A percentile compares a stretch with the other conserved stretches of the same genome.
These are phyloP conservation scores for Drosophila crucigera DNA, from an alignment of 2,888 invertebrate genomes.

Conservation along the genomic window DNA sequence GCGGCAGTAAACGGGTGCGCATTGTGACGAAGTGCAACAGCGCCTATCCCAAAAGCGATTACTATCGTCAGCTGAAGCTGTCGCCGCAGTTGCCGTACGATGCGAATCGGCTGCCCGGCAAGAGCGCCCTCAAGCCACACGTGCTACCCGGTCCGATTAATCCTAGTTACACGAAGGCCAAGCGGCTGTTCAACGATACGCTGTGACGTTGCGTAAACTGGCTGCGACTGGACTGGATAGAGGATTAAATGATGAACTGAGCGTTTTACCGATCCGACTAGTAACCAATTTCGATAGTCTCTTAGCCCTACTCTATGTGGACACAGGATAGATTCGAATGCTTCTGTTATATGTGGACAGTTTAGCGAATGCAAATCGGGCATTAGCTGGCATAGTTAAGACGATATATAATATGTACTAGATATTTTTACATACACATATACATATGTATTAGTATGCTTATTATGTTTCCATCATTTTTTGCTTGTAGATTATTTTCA, in stretches of 20 bases:
- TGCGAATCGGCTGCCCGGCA: conserved; percentile 88
- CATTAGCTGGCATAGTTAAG: conserved; percentile 49
- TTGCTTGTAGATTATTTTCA: conserved; percentile 60
- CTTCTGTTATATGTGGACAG: conserved; percentile 14
- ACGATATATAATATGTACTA: conserved; percentile 35
- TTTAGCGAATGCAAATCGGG: conserved; percentile 17
- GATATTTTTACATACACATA: conserved; percentile 46
- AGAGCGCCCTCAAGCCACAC: conserved; percentile 90
- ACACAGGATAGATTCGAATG: not conserved
- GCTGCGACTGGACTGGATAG: conserved; percentile 33
- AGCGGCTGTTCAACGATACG: conserved; percentile 75
- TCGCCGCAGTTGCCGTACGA: conserved; percentile 92
- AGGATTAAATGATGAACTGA: conserved; percentile 18
- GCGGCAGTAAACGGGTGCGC: conserved; percentile 89
- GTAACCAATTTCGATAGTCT: conserved; percentile 1
- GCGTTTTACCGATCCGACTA: not conserved
- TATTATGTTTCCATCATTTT: conserved; percentile 50
- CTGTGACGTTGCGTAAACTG: conserved; percentile 71
- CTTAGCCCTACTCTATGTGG: not conserved
- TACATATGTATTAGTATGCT: conserved; percentile 31
- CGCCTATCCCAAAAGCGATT: conserved; percentile 90
- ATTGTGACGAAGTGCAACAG: conserved; percentile 90
- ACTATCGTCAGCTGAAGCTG: conserved; percentile 89
- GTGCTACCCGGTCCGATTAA: conserved; percentile 90
- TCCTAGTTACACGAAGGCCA: conserved; percentile 86